phyloP scores from a whole-genome alignment of 2,888 invertebrate species.

The Oxytorus armatus region DNA sequence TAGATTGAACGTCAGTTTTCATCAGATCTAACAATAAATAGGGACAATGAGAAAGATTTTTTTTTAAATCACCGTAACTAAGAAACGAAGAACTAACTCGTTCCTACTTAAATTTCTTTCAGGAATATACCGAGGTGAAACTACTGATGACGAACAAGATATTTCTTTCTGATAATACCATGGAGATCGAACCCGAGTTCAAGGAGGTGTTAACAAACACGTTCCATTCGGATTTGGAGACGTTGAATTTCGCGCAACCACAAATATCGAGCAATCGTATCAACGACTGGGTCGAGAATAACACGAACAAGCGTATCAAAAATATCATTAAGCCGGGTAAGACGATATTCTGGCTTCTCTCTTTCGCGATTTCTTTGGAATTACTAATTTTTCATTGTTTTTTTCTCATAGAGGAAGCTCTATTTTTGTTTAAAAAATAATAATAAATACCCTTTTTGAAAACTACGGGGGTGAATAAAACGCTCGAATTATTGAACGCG shows the following conservation, averaged over 20 bases:
- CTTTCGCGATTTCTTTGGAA: not conserved
- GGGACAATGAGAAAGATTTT: no score
- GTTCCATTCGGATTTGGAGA: slow-evolving; percentile 88
- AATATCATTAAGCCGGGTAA: slow-evolving; percentile 88
- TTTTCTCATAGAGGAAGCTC: not conserved
- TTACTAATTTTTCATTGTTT: not conserved
- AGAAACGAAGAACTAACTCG: not conserved
- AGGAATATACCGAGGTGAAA: slow-evolving; percentile 85
- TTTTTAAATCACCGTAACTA: not conserved
- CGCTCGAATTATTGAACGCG: no score
- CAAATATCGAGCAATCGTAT: slow-evolving; percentile 86
- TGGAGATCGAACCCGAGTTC: slow-evolving; percentile 85
- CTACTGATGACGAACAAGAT: slow-evolving; percentile 90
- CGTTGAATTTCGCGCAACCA: slow-evolving; percentile 87
- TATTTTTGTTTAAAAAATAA: not conserved
- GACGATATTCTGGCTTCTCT: slow-evolving; percentile 70
- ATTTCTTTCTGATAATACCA: slow-evolving; percentile 87
- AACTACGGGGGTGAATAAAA: no score
- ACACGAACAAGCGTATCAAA: slow-evolving; percentile 93
- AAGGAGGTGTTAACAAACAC: slow-evolving; percentile 86
- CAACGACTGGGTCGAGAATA: slow-evolving; percentile 91
- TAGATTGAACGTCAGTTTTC: slow-evolving; percentile 73
- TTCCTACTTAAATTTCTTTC: not conserved
- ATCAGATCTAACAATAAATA: no score
- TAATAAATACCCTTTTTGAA: no score